Percentiles rank a stretch among this genome's conserved stretches.
Evolutionary conservation across 2,113 vertebrate genomes (phyloP).

Genomic region (Hepsetus odoe): DNA sequence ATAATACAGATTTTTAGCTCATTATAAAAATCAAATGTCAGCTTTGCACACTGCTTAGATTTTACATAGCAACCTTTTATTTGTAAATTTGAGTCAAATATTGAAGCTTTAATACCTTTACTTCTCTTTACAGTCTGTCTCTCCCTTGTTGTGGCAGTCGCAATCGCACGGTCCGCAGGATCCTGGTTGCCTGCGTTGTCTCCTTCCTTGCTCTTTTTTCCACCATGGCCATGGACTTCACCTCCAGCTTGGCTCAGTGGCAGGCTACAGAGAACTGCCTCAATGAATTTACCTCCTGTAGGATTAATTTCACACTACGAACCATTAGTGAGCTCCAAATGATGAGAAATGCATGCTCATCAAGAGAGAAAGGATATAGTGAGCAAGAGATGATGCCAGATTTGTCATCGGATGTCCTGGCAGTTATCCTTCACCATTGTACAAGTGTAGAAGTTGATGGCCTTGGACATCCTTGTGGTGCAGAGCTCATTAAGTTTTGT

Average conservation of each 20-base stretch:
- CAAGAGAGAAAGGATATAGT: slow-evolving; percentile 5
- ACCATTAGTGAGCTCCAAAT: slow-evolving; percentile 74
- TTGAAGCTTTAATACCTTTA: background rate
- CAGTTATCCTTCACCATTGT: slow-evolving; percentile 64
- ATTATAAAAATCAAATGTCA: too few relatives aligned
- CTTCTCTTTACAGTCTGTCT: slow-evolving; percentile 63
- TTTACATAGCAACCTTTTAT: too few relatives aligned
- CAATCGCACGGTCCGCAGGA: slow-evolving; percentile 73
- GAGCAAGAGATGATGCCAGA: background rate
- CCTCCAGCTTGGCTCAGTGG: slow-evolving; percentile 70
- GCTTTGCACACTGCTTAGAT: too few relatives aligned
- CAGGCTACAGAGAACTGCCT: slow-evolving; percentile 71
- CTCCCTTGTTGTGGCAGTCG: slow-evolving; percentile 55
- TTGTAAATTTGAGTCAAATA: background rate
- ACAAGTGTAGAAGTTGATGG: slow-evolving; percentile 41
- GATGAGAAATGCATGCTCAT: slow-evolving; percentile 63
- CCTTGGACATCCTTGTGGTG: slow-evolving; percentile 60
- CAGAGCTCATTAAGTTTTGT: slow-evolving; percentile 66
- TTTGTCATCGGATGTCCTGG: slow-evolving; percentile 9
- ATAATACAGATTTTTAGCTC: too few relatives aligned
- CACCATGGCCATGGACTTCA: slow-evolving; percentile 77
- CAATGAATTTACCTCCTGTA: slow-evolving; percentile 74
- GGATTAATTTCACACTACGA: slow-evolving; percentile 61
- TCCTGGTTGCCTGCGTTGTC: slow-evolving; percentile 75
- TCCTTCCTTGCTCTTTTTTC: slow-evolving; percentile 81